A percentile compares a stretch with the other conserved stretches of the same genome.
Evolutionary conservation across 2,888 invertebrate species (phyloP).

Genomic region (Plagiodera versicolora): DNA sequence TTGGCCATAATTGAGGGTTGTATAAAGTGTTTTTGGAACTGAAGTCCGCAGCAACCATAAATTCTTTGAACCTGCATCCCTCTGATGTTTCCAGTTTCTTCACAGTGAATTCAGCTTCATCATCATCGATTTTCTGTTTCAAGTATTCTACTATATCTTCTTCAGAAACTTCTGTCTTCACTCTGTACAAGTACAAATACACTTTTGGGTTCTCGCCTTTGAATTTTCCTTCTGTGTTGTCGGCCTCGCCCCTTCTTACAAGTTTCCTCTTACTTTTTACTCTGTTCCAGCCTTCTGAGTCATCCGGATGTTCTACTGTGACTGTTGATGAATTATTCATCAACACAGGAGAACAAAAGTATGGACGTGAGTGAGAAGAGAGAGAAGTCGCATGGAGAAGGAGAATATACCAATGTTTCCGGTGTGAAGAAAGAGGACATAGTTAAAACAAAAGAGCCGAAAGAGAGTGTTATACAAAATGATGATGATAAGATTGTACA

Average conservation of each 20-base stretch:
- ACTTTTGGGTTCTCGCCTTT: constrained; percentile 2
- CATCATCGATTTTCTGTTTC: not conserved
- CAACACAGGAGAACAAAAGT: no score
- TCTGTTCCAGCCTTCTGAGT: not conserved
- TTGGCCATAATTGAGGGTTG: not conserved
- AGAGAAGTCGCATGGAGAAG: no score
- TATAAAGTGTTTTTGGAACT: not conserved
- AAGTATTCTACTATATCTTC: not conserved
- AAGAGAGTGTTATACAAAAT: no score
- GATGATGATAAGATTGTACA: no score
- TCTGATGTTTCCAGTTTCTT: not conserved
- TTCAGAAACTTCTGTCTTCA: constrained; percentile 3
- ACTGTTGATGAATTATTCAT: not conserved
- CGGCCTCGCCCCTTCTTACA: not conserved
- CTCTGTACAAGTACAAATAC: not conserved
- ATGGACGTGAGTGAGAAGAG: no score
- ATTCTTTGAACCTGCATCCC: not conserved
- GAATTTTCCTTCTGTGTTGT: not conserved
- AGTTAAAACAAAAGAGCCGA: no score
- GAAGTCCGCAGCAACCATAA: constrained; percentile 4
- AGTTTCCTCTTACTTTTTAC: not conserved
- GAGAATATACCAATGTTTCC: no score
- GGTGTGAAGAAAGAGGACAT: no score
- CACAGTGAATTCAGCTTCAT: not conserved
- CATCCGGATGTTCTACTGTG: no score